These are phyloP conservation scores for Cyclophora albipunctata DNA, from an alignment of 2,888 invertebrate species.

Conservation along the genomic window DNA sequence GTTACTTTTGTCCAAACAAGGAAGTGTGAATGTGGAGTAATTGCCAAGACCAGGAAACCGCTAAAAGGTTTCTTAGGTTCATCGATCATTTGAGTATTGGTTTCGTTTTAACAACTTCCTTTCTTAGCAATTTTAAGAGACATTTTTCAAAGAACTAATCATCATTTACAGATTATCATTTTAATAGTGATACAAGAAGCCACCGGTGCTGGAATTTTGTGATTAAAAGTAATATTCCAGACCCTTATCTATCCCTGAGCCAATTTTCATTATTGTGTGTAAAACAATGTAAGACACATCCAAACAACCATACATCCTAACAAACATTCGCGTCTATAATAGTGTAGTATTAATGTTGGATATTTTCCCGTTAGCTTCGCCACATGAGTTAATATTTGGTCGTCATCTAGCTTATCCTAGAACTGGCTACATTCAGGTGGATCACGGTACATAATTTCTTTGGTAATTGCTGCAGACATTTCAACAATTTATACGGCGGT, in stretches of 20 bases:
- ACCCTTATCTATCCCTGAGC: too few species aligned
- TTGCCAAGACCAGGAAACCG: slow-evolving; percentile 45
- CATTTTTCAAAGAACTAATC: slow-evolving; percentile 13
- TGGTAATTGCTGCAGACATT: slow-evolving; percentile 37
- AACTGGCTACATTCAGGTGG: slow-evolving; percentile 28
- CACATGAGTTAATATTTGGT: slow-evolving; percentile 39
- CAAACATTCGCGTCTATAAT: slow-evolving; percentile 18
- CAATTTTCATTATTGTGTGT: too few species aligned
- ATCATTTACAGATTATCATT: slow-evolving; percentile 22
- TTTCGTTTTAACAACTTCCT: slow-evolving; percentile 34
- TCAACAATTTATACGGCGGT: slow-evolving; percentile 46
- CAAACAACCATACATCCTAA: neutral
- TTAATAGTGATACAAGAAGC: slow-evolving; percentile 21
- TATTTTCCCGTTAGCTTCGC: slow-evolving; percentile 48
- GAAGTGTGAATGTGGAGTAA: slow-evolving; percentile 55
- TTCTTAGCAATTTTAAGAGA: slow-evolving; percentile 22
- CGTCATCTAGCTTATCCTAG: slow-evolving; percentile 22
- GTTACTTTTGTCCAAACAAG: slow-evolving; percentile 45
- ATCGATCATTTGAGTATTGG: slow-evolving; percentile 39
- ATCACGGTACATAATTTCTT: slow-evolving; percentile 34
- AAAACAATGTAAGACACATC: too few species aligned
- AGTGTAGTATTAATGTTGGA: slow-evolving; percentile 32
- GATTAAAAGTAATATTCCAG: neutral
- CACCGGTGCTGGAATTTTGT: slow-evolving; percentile 30
- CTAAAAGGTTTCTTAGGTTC: slow-evolving; percentile 42